These are phyloP conservation scores for Cyprinodon brontotheroides DNA, from an alignment of 2,113 vertebrate species.

Conservation along the genomic window DNA sequence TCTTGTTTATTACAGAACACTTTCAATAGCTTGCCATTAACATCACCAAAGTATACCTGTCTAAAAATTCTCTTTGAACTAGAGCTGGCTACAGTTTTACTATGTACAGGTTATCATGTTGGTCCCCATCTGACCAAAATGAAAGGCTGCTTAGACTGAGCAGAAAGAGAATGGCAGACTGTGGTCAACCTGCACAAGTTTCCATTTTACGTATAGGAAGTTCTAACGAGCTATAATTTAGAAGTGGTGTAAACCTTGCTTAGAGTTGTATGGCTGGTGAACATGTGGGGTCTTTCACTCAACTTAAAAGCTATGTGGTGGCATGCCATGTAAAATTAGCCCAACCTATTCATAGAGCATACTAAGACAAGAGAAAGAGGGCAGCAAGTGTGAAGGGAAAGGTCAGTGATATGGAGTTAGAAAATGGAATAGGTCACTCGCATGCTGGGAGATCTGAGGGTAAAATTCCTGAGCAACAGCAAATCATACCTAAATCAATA, in stretches of 20 bases:
- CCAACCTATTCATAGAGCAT: conserved; percentile 49
- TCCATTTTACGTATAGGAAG: not conserved
- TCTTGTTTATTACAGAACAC: not conserved
- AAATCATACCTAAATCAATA: conserved; percentile 26
- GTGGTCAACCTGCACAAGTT: conserved; percentile 11
- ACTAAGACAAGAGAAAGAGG: conserved; percentile 17
- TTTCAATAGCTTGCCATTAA: not conserved
- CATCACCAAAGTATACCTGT: not conserved
- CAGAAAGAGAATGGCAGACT: not conserved
- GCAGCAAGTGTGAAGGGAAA: conserved; percentile 42
- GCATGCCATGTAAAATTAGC: conserved; percentile 70
- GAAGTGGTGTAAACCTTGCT: not conserved
- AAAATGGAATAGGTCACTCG: conserved; percentile 54
- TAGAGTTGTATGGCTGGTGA: not conserved
- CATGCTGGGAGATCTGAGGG: conserved; percentile 33
- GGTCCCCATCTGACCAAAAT: not conserved
- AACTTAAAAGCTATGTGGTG: not conserved
- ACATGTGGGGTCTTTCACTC: not conserved
- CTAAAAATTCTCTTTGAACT: not conserved
- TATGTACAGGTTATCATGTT: no score
- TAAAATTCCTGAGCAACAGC: not conserved
- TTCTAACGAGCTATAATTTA: not conserved
- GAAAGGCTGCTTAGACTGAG: not conserved
- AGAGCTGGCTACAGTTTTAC: no score
- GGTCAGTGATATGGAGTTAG: conserved; percentile 64